A percentile compares a stretch with the other conserved stretches of the same genome.
Evolutionary conservation across 1,140 invertebrate species (phyloP).

Genomic region (Bombus confusus): DNA sequence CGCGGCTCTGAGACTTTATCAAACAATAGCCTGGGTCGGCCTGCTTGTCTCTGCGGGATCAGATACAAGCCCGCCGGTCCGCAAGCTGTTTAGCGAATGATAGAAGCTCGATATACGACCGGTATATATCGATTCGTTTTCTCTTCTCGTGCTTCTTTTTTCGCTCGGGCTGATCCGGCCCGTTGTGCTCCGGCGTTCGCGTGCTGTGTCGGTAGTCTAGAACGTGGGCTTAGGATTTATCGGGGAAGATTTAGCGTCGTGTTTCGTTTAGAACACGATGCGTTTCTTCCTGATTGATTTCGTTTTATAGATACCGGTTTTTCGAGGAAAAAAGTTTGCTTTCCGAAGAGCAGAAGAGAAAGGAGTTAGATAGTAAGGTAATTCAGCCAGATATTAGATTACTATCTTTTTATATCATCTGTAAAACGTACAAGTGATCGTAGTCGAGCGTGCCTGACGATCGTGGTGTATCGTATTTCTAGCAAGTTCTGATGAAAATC

Average conservation of each 20-base stretch:
- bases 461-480: neutral
- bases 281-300: neutral
- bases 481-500: neutral
- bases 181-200: neutral
- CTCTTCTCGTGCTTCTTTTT: conserved; percentile 7
- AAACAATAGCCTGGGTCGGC: conserved; percentile 34
- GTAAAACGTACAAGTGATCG: neutral
- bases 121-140: neutral
- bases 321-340: neutral
- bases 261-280: neutral
- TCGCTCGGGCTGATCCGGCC: neutral
- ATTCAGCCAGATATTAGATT: neutral
- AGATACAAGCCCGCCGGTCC: neutral
- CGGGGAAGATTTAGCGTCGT: neutral
- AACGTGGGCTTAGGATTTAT: neutral
- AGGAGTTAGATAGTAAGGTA: neutral
- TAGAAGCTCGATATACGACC: conserved; percentile 7
- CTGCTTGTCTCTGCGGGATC: conserved; percentile 17
- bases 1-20: conserved; percentile 37
- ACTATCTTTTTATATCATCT: neutral
- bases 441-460: too few species aligned
- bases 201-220: neutral
- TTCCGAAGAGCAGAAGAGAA: neutral
- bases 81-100: conserved; percentile 46
- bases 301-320: neutral